Percentiles rank a stretch among this genome's conserved stretches.
Conservation (phyloP, 1,140 invertebrate genomes). For the Dinoponera quadriceps region DNA sequence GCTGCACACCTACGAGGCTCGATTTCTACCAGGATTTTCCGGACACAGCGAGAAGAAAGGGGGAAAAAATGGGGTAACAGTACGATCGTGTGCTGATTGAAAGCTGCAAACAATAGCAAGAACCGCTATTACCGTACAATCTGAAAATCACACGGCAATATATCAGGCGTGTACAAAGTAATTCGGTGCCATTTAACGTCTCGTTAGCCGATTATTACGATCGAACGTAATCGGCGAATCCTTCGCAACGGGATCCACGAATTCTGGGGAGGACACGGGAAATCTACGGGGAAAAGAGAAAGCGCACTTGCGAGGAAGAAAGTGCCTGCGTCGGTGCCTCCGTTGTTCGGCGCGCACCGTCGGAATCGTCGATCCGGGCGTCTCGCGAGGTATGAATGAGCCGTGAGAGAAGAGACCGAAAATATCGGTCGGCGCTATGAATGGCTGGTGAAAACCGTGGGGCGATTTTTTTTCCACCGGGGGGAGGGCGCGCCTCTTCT, state of each 20-base stretch:
- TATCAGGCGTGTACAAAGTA: no score
- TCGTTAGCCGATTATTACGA: no score
- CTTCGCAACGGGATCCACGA: slow-evolving; percentile 51
- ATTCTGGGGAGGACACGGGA: slow-evolving; percentile 48
- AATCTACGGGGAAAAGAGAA: slow-evolving; percentile 49
- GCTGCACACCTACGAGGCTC: no score
- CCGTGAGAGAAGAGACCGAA: slow-evolving; percentile 78
- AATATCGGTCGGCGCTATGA: slow-evolving; percentile 75
- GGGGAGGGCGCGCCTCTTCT: slow-evolving; percentile 54
- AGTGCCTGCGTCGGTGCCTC: slow-evolving; percentile 61
- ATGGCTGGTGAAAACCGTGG: slow-evolving; percentile 80
- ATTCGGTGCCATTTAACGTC: no score
- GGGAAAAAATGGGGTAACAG: no score
- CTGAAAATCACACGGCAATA: no score
- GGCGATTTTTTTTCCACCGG: slow-evolving; percentile 58
- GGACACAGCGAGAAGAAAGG: no score
- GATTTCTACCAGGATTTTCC: no score
- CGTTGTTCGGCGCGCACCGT: slow-evolving; percentile 51
- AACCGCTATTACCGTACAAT: no score
- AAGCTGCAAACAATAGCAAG: no score
- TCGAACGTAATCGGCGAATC: background rate
- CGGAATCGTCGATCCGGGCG: slow-evolving; percentile 76
- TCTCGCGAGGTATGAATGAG: slow-evolving; percentile 82
- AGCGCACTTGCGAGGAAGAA: slow-evolving; percentile 8
- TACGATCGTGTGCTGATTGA: no score